phyloP scores from a whole-genome alignment of 1,140 invertebrate species.

The Lasaia peninsularis region DNA sequence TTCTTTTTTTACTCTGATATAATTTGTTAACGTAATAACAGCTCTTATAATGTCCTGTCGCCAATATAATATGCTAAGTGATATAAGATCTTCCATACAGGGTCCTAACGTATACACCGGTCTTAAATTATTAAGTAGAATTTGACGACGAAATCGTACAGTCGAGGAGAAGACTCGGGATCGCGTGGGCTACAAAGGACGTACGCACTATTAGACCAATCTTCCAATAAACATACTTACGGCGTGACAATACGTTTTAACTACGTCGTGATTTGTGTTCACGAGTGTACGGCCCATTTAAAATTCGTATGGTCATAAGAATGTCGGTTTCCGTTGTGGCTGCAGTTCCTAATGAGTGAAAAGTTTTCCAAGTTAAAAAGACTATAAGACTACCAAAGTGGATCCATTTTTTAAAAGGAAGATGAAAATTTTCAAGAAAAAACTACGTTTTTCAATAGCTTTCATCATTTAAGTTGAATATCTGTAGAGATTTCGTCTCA shows the following conservation, averaged over 20 bases:
- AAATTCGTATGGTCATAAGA: slow-evolving; percentile 37
- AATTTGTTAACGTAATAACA: slow-evolving; percentile 28
- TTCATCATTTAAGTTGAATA: slow-evolving; percentile 17
- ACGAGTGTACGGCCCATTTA: slow-evolving; percentile 40
- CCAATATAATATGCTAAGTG: slow-evolving; percentile 44
- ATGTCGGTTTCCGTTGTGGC: slow-evolving; percentile 36
- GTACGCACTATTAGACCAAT: slow-evolving; percentile 62
- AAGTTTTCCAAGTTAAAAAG: slow-evolving; percentile 17
- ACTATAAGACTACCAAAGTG: slow-evolving; percentile 42
- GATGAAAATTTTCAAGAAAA: slow-evolving; percentile 73
- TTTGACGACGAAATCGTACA: slow-evolving; percentile 57
- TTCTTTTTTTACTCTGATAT: too few relatives aligned
- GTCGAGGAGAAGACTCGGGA: slow-evolving; percentile 37
- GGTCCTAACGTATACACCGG: slow-evolving; percentile 46
- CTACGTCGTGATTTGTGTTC: slow-evolving; percentile 18
- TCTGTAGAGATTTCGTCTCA: slow-evolving; percentile 29
- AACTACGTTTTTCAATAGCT: slow-evolving; percentile 68
- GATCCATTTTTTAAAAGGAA: slow-evolving; percentile 70
- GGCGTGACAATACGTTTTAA: slow-evolving; percentile 26
- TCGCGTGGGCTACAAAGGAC: slow-evolving; percentile 50
- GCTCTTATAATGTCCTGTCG: slow-evolving; percentile 42
- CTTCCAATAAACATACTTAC: slow-evolving; percentile 68
- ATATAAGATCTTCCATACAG: slow-evolving; percentile 46
- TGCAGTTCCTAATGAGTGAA: slow-evolving; percentile 16
- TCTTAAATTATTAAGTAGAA: slow-evolving; percentile 72